These are phyloP conservation scores for Drosophila simulans DNA, from an alignment of 1,140 invertebrate genomes.

Conservation along the genomic window DNA sequence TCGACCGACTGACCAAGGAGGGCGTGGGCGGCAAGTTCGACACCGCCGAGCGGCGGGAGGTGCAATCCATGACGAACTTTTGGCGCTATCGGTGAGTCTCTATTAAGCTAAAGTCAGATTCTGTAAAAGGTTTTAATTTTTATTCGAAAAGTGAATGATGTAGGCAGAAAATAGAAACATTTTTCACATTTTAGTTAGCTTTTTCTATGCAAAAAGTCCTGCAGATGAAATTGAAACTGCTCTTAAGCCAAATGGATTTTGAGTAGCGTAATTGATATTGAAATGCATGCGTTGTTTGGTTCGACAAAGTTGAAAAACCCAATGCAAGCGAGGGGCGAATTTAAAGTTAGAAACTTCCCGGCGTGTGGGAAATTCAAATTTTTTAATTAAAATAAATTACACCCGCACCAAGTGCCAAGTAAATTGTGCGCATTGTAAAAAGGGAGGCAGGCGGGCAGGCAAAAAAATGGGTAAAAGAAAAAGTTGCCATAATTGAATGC, in stretches of 20 bases:
- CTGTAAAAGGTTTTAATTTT: too few species aligned
- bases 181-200: too few species aligned
- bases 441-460: neutral
- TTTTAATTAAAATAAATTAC: slow-evolving; percentile 61
- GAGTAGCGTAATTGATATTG: neutral
- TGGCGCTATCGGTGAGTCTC: slow-evolving; percentile 81
- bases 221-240: neutral
- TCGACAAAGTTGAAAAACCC: neutral
- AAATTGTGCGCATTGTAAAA: slow-evolving; percentile 18
- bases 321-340: slow-evolving; percentile 7
- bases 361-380: slow-evolving; percentile 31
- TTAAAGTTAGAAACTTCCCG: slow-evolving; percentile 14
- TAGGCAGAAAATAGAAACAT: too few species aligned
- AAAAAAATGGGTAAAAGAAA: slow-evolving; percentile 24
- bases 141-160: neutral
- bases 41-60: slow-evolving; percentile 86
- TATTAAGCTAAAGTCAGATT: too few species aligned
- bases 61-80: slow-evolving; percentile 82
- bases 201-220: too few species aligned
- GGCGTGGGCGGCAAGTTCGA: slow-evolving; percentile 84
- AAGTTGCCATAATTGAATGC: slow-evolving; percentile 66
- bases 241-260: neutral
- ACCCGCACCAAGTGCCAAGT: slow-evolving; percentile 12
- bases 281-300: neutral
- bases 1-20: slow-evolving; percentile 59